Base-by-base conservation (phyloP, 2,888 invertebrate species). In the Lymantria dispar region DNA sequence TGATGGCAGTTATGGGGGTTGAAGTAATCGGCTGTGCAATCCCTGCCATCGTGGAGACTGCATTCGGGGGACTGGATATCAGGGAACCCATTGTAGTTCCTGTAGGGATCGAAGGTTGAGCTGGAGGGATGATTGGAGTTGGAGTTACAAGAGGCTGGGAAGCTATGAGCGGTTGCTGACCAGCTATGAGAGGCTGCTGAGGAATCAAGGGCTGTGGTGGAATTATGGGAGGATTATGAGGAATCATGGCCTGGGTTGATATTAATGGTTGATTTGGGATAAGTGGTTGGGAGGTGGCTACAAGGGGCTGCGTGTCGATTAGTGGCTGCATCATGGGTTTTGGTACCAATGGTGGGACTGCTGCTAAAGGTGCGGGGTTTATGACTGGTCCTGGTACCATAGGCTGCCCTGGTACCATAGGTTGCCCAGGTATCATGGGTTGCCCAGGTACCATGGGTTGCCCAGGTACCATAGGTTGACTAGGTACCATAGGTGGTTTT, bases 1-100 rank as follows among this genome's bases (percentile, higher is more conserved):
- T 87, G 10, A 85, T 58, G 0, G 84, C 79, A 0, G 83, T 80
- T 0, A 91, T 80, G 0, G 91, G 90, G 0, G 90, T 91, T 0
- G 90, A 90, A 0, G 91, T 90, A 0, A 91, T 71, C 0, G 90
- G 88, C 48, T 88, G 91, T 33, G 62, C 61, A 10, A 72, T 60
- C 60, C 76, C 71, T 0, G 74, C 76, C 0, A 75, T 55, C 13
- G 64, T 60, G 11, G 56, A 67, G 7, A 79, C 45, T 0, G 74
- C 62, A 31, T 83, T 75, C 0, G 87, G 85, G 0, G 90, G 88
- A 14, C 87, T 87, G 48, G 70, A 77, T 0, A 82, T 58, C 50
- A 85, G 38, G 0, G 83, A 83, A 0, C 74, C 78, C 7, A 78
- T 68, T 0, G 80, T 71, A 0, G 75, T 72, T 0, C 80, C 81